Evolutionary conservation across 2,113 vertebrate genomes (phyloP).

Genomic region (Myanophis thanlyinensis): DNA sequence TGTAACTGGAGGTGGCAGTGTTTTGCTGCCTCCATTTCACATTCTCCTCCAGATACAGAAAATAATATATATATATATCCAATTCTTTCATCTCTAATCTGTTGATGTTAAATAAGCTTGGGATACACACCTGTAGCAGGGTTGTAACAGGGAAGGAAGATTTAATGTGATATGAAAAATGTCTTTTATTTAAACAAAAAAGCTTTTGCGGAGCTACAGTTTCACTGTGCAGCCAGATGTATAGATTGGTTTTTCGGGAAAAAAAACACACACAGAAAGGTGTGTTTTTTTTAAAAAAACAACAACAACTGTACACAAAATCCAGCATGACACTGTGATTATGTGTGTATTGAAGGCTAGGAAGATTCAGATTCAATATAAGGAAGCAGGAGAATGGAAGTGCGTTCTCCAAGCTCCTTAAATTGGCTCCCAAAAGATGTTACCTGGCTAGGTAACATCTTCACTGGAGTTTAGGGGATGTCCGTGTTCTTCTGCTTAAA

Average conservation of each 20-base stretch:
- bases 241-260: slow-evolving; percentile 44
- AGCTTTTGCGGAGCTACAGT: slow-evolving; percentile 49
- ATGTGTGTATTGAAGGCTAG: slow-evolving; percentile 35
- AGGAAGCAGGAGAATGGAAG: not conserved
- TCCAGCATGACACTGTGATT: slow-evolving; percentile 26
- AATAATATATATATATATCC: too few relatives aligned
- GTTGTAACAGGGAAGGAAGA: slow-evolving; percentile 50
- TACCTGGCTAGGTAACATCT: too few relatives aligned
- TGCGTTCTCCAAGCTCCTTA: too few relatives aligned
- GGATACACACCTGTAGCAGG: slow-evolving; percentile 40
- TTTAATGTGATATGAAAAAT: slow-evolving; percentile 62
- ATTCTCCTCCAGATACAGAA: slow-evolving; percentile 37
- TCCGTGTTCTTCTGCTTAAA: too few relatives aligned
- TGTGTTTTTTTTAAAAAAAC: not conserved
- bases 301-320: slow-evolving; percentile 7
- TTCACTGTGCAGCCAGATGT: slow-evolving; percentile 54
- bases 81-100: slow-evolving; percentile 56
- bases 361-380: slow-evolving; percentile 17
- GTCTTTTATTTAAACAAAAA: slow-evolving; percentile 63
- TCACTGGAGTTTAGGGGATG: too few relatives aligned
- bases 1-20: slow-evolving; percentile 69
- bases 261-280: not conserved
- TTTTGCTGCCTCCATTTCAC: slow-evolving; percentile 59
- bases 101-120: slow-evolving; percentile 59
- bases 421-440: too few relatives aligned